Percentiles rank a stretch among this genome's conserved stretches.
These are phyloP conservation scores for Peromyscus attwateri DNA, from an alignment of 2,797 vertebrate species.

Conservation along the genomic window DNA sequence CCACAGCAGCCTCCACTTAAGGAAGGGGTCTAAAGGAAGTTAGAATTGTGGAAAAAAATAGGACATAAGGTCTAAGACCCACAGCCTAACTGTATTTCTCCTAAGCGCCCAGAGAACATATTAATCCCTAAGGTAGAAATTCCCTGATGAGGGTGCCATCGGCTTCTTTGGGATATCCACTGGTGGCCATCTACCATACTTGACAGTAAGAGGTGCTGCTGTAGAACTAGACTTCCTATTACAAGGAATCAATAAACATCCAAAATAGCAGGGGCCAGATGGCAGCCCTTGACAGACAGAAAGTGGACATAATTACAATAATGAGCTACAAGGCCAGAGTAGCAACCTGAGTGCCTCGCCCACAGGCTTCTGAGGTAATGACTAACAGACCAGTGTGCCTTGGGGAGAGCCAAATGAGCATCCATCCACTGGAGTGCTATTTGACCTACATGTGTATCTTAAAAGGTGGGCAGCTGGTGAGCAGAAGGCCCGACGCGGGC, in stretches of 20 bases:
- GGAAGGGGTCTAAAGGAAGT: not conserved
- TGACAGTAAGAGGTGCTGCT: not conserved
- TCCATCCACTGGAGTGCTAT: not conserved
- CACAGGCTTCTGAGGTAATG: not conserved
- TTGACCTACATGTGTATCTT: slow-evolving; percentile 35
- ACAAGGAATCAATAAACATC: slow-evolving; percentile 22
- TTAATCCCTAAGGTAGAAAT: not conserved
- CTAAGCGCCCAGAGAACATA: not conserved
- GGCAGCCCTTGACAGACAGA: slow-evolving; percentile 14
- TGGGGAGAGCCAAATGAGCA: slow-evolving; percentile 9
- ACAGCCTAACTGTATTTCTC: slow-evolving; percentile 26
- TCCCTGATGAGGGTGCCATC: not conserved
- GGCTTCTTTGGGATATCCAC: not conserved
- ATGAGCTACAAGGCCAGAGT: slow-evolving; percentile 19
- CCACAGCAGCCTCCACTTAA: not conserved
- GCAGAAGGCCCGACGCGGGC: slow-evolving; percentile 42
- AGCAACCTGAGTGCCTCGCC: not conserved
- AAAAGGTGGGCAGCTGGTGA: slow-evolving; percentile 56
- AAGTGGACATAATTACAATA: slow-evolving; percentile 46
- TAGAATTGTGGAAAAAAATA: slow-evolving; percentile 4
- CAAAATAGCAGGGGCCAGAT: slow-evolving; percentile 54
- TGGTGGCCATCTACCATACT: not conserved
- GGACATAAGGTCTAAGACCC: not conserved
- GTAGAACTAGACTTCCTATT: not conserved
- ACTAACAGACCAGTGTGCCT: not conserved